Evolutionary conservation across 1,140 invertebrate genomes (phyloP), one percentile per base, ranked within the genome.

Genomic region (Popillia japonica): DNA sequence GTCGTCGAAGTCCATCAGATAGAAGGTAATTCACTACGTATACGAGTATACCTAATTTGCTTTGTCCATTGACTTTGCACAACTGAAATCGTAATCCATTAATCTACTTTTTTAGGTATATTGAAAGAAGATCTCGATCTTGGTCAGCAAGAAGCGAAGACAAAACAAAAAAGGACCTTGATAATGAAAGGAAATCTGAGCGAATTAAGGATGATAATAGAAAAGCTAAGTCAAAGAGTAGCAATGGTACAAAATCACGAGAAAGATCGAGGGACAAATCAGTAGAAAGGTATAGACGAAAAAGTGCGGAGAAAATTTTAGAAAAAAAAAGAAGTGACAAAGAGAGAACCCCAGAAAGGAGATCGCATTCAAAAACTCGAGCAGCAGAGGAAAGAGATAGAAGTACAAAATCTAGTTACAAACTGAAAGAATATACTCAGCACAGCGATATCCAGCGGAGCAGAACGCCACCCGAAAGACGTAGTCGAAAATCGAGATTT

Each of bases 1-100:
- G 34, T 6, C 23, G 64, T 72, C 10, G 22, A 23, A 34, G n/a
- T 11, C 22, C 64, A 34, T 55, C 11, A 6, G 48, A 55, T n/a
- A 17, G 48, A n/a, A 55, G 48, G 48, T 55, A 14, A 81, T 79
- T 59, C n/a, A 77, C 77, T 61, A 81, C 34, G 40, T 75, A 22
- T 14, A 20, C 41, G 78, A n/a, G n/a, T n/a, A n/a, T n/a, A n/a
- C n/a, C n/a, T n/a, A n/a, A n/a, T n/a, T n/a, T n/a, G n/a, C n/a
- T n/a, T n/a, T n/a, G n/a, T n/a, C n/a, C n/a, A n/a, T n/a, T n/a
- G n/a, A n/a, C n/a, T n/a, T n/a, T n/a, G n/a, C n/a, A n/a, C n/a
- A n/a, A n/a, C n/a, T n/a, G n/a, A n/a, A n/a, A n/a, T n/a, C n/a
- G n/a, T n/a, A n/a, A n/a, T n/a, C n/a, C n/a, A n/a, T n/a, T n/a